Percentiles rank a stretch among this genome's conserved stretches.
phyloP scores from a whole-genome alignment of 2,797 vertebrate species.

The Octomys mimax region DNA sequence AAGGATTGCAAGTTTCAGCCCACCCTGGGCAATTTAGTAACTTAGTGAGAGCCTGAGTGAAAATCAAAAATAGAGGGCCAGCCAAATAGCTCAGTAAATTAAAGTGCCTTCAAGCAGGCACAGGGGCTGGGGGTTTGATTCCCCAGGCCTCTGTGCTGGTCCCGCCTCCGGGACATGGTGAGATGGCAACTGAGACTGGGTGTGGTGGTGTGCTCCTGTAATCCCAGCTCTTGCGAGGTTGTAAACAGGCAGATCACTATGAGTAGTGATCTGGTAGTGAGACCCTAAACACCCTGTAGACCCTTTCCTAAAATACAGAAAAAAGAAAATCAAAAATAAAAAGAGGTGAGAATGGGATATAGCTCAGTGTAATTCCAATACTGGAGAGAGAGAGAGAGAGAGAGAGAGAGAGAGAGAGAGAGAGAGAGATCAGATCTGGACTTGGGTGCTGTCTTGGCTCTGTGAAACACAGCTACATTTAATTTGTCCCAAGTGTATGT shows the following conservation, averaged over 20 bases:
- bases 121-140: too few species aligned
- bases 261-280: too few species aligned
- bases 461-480: neutral
- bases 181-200: too few species aligned
- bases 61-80: neutral
- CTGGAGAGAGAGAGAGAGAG: neutral
- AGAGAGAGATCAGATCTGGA: neutral
- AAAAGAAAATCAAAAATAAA: neutral
- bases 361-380: neutral
- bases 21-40: neutral
- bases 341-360: neutral
- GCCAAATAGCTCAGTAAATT: too few species aligned
- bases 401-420: neutral
- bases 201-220: too few species aligned
- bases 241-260: too few species aligned
- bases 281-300: too few species aligned
- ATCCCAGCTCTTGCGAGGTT: too few species aligned
- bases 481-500: neutral
- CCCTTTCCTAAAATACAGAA: too few species aligned
- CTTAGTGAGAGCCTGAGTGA: neutral
- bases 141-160: too few species aligned
- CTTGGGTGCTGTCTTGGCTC: neutral
- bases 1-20: neutral
- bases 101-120: too few species aligned
- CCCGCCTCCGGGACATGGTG: too few species aligned